phyloP scores from a whole-genome alignment of 1,140 invertebrate species.

The Drosophila kepulauana region DNA sequence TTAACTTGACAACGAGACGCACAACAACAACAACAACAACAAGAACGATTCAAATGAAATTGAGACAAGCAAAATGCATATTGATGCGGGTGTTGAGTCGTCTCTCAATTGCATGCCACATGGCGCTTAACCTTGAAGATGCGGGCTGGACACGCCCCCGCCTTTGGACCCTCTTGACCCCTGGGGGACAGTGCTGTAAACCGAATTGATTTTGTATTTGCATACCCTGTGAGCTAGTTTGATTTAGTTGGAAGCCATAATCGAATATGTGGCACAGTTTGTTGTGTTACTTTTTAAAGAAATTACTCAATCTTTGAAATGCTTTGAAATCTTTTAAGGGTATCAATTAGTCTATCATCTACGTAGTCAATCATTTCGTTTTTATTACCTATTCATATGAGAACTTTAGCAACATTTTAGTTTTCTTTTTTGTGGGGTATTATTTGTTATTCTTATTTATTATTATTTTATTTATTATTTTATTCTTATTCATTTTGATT shows the following conservation, averaged over 20 bases:
- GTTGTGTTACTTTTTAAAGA: neutral
- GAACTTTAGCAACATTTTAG: no score
- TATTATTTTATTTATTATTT: no score
- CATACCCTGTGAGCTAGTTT: constrained; percentile 5
- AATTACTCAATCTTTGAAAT: no score
- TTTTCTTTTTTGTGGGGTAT: no score
- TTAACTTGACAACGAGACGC: constrained; percentile 27
- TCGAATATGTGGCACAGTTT: neutral
- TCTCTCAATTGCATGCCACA: constrained; percentile 7
- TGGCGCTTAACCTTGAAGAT: constrained; percentile 14
- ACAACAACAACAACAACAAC: constrained; percentile 9
- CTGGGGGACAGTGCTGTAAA: neutral
- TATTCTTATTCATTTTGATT: no score
- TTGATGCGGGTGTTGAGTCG: constrained; percentile 35
- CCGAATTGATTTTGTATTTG: constrained; percentile 29
- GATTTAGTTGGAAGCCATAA: neutral
- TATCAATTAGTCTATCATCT: no score
- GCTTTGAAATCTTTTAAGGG: no score
- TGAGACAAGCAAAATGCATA: constrained; percentile 41
- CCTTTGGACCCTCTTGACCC: neutral
- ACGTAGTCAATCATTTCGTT: no score
- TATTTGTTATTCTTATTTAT: no score
- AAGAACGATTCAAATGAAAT: constrained; percentile 29
- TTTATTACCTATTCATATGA: no score
- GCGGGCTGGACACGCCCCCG: constrained; percentile 15